Base-by-base conservation (phyloP, 2,797 vertebrate genomes). In the Melanogrammus aeglefinus region DNA sequence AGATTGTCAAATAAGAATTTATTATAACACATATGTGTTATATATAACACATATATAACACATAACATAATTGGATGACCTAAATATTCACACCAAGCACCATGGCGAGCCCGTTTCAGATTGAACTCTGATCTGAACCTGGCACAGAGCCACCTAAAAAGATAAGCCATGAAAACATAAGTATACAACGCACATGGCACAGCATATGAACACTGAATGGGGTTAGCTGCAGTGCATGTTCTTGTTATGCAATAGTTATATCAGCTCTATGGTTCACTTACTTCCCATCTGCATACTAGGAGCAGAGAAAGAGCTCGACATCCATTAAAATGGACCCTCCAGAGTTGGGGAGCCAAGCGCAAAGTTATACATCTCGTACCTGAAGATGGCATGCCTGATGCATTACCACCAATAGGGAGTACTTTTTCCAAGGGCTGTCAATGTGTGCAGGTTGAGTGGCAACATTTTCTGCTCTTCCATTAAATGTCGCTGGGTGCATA, bases 171-270 rank as follows among this genome's bases (percentile, higher is more conserved):
- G 74, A 18, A 38, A 0, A 33, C 66, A 79, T 71, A 36, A 77
- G 63, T 38, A 77, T 27, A 71, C 73, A 47, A 39, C 7, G 39
- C 13, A 51, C 71, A 57, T 24, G 0, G 72, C 75, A 35, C 29
- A 74, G 35, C 69, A n/a, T 47, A 16, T 27, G 85, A 72, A 84
- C 83, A 82, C 73, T 76, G 71, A 88, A 82, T 71, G 77, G 73
- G 84, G 82, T 86, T 86, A 86, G 79, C 77, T 57, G 76, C 77
- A 72, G 79, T 87, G 82, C 77, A 86, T 83, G 35, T 77, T 79
- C 35, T 69, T 66, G 80, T 90, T 90, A 90, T 75, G 83, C 69
- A 92, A 91, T 83, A 80, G 39, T 82, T 77, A 76, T 31, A 80
- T 63, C n/a, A 63, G 73, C 75, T 80, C 77, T 36, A 75, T 21